Base-by-base conservation (phyloP, 2,797 vertebrate species). In the Orientallactaga sibirica region DNA sequence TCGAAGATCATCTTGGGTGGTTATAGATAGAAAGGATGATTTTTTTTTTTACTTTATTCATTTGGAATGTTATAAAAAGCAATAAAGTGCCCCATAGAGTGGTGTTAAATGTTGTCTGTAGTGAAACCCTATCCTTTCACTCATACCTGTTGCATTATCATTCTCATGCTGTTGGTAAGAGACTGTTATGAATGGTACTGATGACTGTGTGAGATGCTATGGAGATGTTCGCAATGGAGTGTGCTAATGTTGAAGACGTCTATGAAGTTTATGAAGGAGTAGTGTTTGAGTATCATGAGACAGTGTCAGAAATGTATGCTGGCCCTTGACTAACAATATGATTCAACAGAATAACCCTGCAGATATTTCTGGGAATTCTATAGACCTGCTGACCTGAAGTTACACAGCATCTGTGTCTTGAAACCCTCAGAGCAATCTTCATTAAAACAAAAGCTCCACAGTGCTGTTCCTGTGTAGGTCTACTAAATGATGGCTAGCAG, bases 221-320 rank as follows among this genome's bases (percentile, higher is more conserved):
- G 33, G 18, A 58, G 22, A 62, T 80, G 99, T 99, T 99, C 97
- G 99, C 98, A 77, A 96, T 99, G 98, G 99, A 99, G 70, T 98
- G 97, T 52, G 98, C 98, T 81, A 99, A 99, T 15, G 98, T 99
- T 68, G 99, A 99, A 94, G 99, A 99, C 91, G 99, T 99, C 97
- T 98, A 98, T 95, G 99, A 99, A 97, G 98, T 99, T 96, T 99
- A 99, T 97, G 99, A 98, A 98, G 99, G 99, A 4, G 99, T 99
- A 0, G 99, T 99, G 4, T 73, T 98, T 15, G 99, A 99, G 86
- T 99, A 99, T 62, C 43, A 98, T 88, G 98, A 97, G 41, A 99
- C 99, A 99, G 98, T 99, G 97, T 98, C 98, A 16, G 99, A 99
- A 98, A 98, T 99, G 95, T 99, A 98, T 97, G 99, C 99, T 67